Evolutionary conservation across 1,140 invertebrate species (phyloP).

Genomic region (Drosophila azteca): DNA sequence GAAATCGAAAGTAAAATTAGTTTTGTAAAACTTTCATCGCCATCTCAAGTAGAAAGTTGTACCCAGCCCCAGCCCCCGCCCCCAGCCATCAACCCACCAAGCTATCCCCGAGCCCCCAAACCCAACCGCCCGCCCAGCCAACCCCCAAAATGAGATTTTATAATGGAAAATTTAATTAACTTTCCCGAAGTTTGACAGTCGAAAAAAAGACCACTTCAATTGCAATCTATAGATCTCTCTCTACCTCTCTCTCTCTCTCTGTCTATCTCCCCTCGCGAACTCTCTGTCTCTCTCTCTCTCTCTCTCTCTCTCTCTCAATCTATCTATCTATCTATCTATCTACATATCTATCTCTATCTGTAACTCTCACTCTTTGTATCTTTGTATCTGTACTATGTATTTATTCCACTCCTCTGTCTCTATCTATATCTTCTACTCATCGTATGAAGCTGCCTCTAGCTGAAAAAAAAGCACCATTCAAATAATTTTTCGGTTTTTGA

Average conservation of each 20-base stretch:
- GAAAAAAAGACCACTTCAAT: conserved; percentile 52
- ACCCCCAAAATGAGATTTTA: background rate
- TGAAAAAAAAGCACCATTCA: conserved; percentile 53
- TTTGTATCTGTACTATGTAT: conserved; percentile 40
- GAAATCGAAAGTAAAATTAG: conserved; percentile 61
- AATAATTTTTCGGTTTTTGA: conserved; percentile 35
- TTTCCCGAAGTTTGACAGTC: conserved; percentile 74
- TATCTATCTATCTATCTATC: conserved; percentile 8
- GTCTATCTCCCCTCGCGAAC: conserved; percentile 10
- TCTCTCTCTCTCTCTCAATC: conserved; percentile 24
- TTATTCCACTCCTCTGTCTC: conserved; percentile 23
- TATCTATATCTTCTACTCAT: conserved; percentile 29
- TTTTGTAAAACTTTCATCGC: conserved; percentile 51
- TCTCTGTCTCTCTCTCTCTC: conserved; percentile 23
- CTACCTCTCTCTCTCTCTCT: conserved; percentile 23
- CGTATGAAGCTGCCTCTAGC: conserved; percentile 57
- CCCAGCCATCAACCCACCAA: background rate
- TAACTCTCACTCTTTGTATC: conserved; percentile 25
- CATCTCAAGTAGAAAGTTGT: conserved; percentile 76
- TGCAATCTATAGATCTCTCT: conserved; percentile 25
- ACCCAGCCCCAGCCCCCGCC: conserved; percentile 41
- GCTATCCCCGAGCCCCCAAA: conserved; percentile 4
- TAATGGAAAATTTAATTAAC: conserved; percentile 74
- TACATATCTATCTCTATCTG: conserved; percentile 19
- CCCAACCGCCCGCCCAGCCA: conserved; percentile 9